phyloP scores from a whole-genome alignment of 2,797 vertebrate species.

The Gobionotothen gibberifrons region DNA sequence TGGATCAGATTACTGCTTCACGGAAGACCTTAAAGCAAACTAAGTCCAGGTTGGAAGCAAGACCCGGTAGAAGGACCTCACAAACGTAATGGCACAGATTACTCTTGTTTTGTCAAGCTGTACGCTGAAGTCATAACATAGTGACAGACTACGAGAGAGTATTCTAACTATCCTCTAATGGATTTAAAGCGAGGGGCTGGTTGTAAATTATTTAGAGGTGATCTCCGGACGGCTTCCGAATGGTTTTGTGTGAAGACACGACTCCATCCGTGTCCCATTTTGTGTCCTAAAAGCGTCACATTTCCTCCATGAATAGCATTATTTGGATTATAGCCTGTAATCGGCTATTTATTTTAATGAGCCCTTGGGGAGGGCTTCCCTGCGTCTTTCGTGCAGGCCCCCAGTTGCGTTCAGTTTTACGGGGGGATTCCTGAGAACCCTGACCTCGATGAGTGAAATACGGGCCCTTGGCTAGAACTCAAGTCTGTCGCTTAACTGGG shows the following conservation, averaged over 20 bases:
- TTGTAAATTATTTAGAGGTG: constrained; percentile 72
- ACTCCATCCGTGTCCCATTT: constrained; percentile 62
- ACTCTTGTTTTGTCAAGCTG: constrained; percentile 69
- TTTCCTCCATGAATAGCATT: constrained; percentile 70
- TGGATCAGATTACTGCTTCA: constrained; percentile 51
- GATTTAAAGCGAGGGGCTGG: constrained; percentile 53
- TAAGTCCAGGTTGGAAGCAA: constrained; percentile 36
- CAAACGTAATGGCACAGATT: constrained; percentile 60
- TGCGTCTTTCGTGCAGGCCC: constrained; percentile 45
- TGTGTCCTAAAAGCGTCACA: constrained; percentile 48
- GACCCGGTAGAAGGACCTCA: constrained; percentile 37
- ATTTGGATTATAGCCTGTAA: constrained; percentile 77
- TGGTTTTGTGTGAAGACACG: constrained; percentile 49
- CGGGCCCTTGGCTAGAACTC: constrained; percentile 83
- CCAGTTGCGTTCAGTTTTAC: constrained; percentile 67
- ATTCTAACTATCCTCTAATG: constrained; percentile 57
- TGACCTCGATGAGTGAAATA: constrained; percentile 86
- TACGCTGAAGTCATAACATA: constrained; percentile 65
- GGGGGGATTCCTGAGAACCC: constrained; percentile 80
- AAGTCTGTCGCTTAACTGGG: constrained; percentile 82
- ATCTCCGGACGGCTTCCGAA: constrained; percentile 39
- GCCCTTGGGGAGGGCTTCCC: constrained; percentile 76
- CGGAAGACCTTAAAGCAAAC: constrained; percentile 46
- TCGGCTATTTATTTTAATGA: constrained; percentile 79
- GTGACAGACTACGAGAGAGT: constrained; percentile 45